A percentile compares a stretch with the other conserved stretches of the same genome.
phyloP scores from a whole-genome alignment of 2,888 invertebrate species.

The Exocentrus adspersus region DNA sequence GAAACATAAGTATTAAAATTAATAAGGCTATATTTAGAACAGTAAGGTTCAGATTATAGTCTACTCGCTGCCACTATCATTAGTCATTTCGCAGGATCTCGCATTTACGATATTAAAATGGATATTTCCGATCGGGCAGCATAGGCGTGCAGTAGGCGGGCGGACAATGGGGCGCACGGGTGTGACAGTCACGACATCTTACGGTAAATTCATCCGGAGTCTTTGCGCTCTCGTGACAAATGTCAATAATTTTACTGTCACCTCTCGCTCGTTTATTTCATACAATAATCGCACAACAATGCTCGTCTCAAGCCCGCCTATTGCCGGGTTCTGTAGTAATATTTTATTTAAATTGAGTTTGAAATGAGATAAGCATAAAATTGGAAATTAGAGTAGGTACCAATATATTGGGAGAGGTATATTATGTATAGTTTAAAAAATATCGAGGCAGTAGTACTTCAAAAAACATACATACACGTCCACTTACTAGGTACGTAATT shows the following conservation, averaged over 20 bases:
- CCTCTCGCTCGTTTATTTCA: constrained; percentile 8
- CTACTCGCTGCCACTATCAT: constrained; percentile 15
- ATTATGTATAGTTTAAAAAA: too few species aligned
- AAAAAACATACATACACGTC: too few species aligned
- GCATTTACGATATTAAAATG: constrained; percentile 37
- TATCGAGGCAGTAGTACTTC: too few species aligned
- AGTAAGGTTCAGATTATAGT: constrained; percentile 12
- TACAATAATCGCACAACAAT: background rate
- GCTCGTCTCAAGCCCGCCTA: background rate
- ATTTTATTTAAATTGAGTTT: background rate
- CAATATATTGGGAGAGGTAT: too few species aligned
- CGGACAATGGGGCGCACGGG: constrained; percentile 46
- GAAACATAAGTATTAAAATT: constrained; percentile 14
- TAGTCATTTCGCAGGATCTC: constrained; percentile 23
- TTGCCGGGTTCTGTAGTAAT: background rate
- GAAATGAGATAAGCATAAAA: too few species aligned
- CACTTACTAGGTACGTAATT: too few species aligned
- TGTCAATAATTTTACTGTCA: constrained; percentile 41
- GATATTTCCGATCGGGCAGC: constrained; percentile 39
- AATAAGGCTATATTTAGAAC: constrained; percentile 24
- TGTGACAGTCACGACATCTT: constrained; percentile 48
- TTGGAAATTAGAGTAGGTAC: too few species aligned
- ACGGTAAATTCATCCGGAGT: constrained; percentile 37
- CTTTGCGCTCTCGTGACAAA: constrained; percentile 39
- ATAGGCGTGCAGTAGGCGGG: constrained; percentile 48